Conservation (phyloP, 2,797 vertebrate genomes). For the Phalanger gymnotis region DNA sequence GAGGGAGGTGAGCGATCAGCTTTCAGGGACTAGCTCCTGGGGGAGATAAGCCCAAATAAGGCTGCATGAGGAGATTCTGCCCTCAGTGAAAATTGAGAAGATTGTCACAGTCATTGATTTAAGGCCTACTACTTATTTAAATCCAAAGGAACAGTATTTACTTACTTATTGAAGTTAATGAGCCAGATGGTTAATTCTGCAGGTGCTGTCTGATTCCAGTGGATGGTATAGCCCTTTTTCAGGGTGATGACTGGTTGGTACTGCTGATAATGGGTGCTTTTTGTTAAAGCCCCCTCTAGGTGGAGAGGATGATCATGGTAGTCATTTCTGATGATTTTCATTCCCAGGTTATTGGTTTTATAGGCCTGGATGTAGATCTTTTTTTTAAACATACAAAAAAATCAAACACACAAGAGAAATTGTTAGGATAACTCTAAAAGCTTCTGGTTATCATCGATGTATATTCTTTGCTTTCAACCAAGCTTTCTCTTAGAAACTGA, state of each 20-base stretch:
- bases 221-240: slow-evolving; percentile 94
- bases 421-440: neutral
- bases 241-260: slow-evolving; percentile 96
- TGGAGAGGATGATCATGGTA: slow-evolving; percentile 89
- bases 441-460: slow-evolving; percentile 20
- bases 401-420: neutral
- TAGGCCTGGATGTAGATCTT: slow-evolving; percentile 96
- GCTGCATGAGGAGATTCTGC: neutral
- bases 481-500: neutral
- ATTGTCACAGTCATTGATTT: neutral
- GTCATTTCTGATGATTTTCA: slow-evolving; percentile 95
- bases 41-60: neutral
- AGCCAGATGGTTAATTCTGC: slow-evolving; percentile 95
- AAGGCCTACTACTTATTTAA: neutral
- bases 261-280: slow-evolving; percentile 96
- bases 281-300: slow-evolving; percentile 93
- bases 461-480: neutral
- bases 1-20: neutral
- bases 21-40: neutral
- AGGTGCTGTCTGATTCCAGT: slow-evolving; percentile 94
- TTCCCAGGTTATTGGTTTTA: slow-evolving; percentile 90
- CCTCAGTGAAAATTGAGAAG: neutral
- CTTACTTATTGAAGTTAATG: slow-evolving; percentile 98
- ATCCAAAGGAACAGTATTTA: neutral
- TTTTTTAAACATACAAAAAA: slow-evolving; percentile 43